Base-by-base conservation (phyloP, 2,113 vertebrate species). In the Petrocephalus zakoni region DNA sequence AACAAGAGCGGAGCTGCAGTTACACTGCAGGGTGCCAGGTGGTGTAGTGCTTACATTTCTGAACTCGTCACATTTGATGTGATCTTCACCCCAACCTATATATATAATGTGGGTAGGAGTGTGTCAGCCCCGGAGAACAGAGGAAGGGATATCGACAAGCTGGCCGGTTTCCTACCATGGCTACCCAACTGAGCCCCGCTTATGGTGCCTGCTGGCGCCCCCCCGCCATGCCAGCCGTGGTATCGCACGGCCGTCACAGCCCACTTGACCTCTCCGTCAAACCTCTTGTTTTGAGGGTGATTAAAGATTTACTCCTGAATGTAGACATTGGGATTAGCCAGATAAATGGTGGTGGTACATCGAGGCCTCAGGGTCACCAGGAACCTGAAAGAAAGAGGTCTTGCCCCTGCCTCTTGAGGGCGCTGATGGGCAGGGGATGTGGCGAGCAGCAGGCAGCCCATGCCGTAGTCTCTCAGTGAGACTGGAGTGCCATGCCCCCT, bases 311-410 rank as follows among this genome's bases (percentile, higher is more conserved):
- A 93, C 91, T 91, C 91, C 92, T 93, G 93, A 95, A 95, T 95
- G 94, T 94, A 94, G 94, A 95, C 95, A 95, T 95, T 93, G 89
- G 93, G 95, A 95, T 96, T 95, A 95, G 94, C 93, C 93, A 94
- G 95, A 95, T 95, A 95, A 95, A 95, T 93, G 94, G 93, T 90
- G 90, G 91, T 93, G 94, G 93, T 94, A 92, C 37, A 5, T 94
- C 91, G 93, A 92, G 93, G 42, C 42, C 42, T 42, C 42, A 3
- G 42, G 92, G 93, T 93, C 91, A 92, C 93, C 93, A 92, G 94
- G 92, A 92, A 93, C 92, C 92, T 90, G 91, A 90, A 91, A 93
- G 93, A 94, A 94, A 94, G 92, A 94, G 92, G 93, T 83, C 81
- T 61, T n/a, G 6, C 37, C 82, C 46, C n/a, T n/a, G 25, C 29